These are phyloP conservation scores for Callorhinus ursinus DNA, from an alignment of 2,113 vertebrate species.

Conservation along the genomic window DNA sequence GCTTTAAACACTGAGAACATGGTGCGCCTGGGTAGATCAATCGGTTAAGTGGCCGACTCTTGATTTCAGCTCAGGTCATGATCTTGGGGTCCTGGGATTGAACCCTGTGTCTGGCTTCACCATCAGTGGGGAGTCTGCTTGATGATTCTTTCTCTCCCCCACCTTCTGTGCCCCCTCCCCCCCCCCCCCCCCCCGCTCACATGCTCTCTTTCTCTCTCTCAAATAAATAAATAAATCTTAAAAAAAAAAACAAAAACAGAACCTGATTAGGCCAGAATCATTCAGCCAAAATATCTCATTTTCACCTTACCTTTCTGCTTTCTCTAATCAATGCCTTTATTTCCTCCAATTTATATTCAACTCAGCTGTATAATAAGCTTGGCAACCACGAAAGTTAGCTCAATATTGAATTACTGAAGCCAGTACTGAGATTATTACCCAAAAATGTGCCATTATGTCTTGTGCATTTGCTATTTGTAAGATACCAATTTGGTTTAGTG, in stretches of 20 bases:
- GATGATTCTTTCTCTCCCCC: neutral
- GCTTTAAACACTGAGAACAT: neutral
- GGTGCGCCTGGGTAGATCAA: neutral
- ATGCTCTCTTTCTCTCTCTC: neutral
- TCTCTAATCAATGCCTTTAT: neutral
- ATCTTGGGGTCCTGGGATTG: neutral
- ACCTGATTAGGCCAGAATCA: neutral
- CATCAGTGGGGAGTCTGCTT: neutral
- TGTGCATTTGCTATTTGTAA: neutral
- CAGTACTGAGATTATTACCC: neutral
- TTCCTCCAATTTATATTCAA: neutral
- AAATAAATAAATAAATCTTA: neutral
- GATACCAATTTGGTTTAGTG: neutral
- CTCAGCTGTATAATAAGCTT: neutral
- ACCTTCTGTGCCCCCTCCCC: neutral
- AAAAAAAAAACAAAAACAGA: neutral
- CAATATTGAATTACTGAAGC: neutral
- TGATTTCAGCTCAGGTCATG: neutral
- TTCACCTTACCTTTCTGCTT: neutral
- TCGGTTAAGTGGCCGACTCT: neutral
- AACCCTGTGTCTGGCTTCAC: neutral
- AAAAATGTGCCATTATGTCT: neutral
- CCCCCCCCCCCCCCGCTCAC: rapidly evolving
- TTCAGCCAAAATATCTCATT: neutral
- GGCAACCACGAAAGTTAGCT: neutral